Base-by-base conservation (phyloP, 2,113 vertebrate genomes). In the Platysternon megacephalum region DNA sequence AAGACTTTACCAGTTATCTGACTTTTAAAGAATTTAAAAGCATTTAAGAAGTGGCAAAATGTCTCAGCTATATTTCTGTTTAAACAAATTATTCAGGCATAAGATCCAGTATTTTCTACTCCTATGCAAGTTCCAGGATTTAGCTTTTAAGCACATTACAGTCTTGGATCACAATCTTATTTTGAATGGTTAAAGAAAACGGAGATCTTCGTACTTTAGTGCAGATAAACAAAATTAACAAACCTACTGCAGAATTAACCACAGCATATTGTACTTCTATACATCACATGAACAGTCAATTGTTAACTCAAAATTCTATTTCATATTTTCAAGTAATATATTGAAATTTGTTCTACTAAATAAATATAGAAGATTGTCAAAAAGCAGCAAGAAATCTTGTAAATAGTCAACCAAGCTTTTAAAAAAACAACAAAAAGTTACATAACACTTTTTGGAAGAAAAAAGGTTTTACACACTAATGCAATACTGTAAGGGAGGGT, bases 331-430 rank as follows among this genome's bases (percentile, higher is more conserved):
- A 98, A 98, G 98, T 98, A 98, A 98, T 96, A 96, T 94, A 97
- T 94, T 97, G 97, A 97, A 96, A 96, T 97, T 95, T 93, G 96
- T 96, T 97, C 97, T 96, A 96, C 98, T 98, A 98, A 98, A 98
- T 98, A 98, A 98, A 98, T 98, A 99, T 95, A 99, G 95, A 96
- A 98, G 99, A 99, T 99, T 99, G 99, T 99, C 99, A 98, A 98
- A 98, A 98, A 99, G 98, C 98, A 99, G 99, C 98, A 99, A 98
- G 98, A 98, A 95, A 93, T 98, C 96, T 95, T 93, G 95, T 97
- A 98, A 97, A 97, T 97, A 98, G 42, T 95, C 94, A 98, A 97
- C 94, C 96, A 97, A 98, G 97, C 94, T 96, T 93, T 90, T 95
- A 97, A 97, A 98, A 97, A 98, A 95, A 94, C 85, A 51, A 89